Conservation (phyloP, 1,140 invertebrate species). For the Goniozus legneri region DNA sequence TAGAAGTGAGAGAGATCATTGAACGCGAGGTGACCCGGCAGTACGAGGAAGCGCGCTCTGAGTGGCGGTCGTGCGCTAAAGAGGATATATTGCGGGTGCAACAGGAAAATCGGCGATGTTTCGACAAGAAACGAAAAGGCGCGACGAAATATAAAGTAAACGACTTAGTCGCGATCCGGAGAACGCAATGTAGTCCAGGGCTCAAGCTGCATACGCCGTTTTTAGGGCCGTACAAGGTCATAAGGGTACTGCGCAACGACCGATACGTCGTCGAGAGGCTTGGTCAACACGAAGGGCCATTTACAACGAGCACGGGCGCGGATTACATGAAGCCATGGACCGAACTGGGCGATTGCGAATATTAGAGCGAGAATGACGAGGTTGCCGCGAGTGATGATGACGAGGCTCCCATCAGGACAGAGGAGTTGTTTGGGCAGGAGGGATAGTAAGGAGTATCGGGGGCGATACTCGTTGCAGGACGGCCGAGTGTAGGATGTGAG, state of each 20-base stretch:
- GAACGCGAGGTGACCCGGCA: neutral
- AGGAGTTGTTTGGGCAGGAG: no score
- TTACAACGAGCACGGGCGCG: neutral
- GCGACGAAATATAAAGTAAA: neutral
- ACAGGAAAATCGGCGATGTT: neutral
- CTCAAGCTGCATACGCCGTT: neutral
- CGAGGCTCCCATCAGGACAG: no score
- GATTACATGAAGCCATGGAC: neutral
- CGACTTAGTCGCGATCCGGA: neutral
- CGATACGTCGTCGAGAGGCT: neutral
- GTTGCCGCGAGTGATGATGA: neutral
- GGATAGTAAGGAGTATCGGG: neutral
- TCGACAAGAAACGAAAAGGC: neutral
- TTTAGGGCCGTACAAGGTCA: neutral
- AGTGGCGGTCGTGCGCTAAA: neutral
- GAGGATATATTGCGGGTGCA: neutral
- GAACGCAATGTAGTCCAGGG: neutral
- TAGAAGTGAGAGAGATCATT: neutral
- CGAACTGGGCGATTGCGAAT: neutral
- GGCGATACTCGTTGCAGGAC: neutral
- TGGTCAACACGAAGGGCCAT: neutral
- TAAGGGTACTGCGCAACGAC: neutral
- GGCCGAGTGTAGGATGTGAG: neutral
- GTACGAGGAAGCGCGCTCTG: neutral
- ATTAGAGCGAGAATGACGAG: neutral